Base-by-base conservation (phyloP, 1,140 invertebrate genomes). In the Diploscapter pachys region DNA sequence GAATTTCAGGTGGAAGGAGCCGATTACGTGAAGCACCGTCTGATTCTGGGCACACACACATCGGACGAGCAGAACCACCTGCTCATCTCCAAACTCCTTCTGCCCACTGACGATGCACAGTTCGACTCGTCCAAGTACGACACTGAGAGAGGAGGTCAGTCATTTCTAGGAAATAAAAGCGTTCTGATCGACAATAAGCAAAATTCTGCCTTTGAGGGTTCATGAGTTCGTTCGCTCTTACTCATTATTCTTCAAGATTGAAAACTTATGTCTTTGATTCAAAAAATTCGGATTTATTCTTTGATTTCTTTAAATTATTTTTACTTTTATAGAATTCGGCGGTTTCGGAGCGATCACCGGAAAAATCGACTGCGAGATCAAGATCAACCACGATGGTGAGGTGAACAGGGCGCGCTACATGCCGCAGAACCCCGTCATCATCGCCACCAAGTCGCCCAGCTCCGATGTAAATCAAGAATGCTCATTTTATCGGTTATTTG, bases 321-420 rank as follows among this genome's bases (percentile, higher is more conserved):
- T 31, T 31, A 11, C 31, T 31, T 59, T 59, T 59, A 11, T 31
- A 59, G 96, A 99, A 89, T 99, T 98, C 89, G 97, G 97, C 80
- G 97, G 97, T 1, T 99, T 99, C 89, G 96, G 97, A 51, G 97
- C 95, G 3, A 95, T 99, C 4, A 96, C 93, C 82, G 96, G 96
- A 4, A 99, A 99, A 87, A 98, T 99, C 83, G 96, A 99, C 87
- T 98, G 99, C 81, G 96, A 99, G 87, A 99, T 99, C 55, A 98
- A 99, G 88, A 99, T 99, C 75, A 99, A 99, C 87, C 97, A 99
- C 84, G 97, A 99, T 86, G 97, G 97, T 4, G 97, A 99, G 88
- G 97, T 99, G 6, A 99, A 99, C 85, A 88, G 97, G 80, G 97
- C 97, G 3, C 90, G 97, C 51, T 99, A 95, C 84, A 99, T 99